A percentile compares a stretch with the other conserved stretches of the same genome.
phyloP scores from a whole-genome alignment of 2,113 vertebrate species.

The Passer montanus region DNA sequence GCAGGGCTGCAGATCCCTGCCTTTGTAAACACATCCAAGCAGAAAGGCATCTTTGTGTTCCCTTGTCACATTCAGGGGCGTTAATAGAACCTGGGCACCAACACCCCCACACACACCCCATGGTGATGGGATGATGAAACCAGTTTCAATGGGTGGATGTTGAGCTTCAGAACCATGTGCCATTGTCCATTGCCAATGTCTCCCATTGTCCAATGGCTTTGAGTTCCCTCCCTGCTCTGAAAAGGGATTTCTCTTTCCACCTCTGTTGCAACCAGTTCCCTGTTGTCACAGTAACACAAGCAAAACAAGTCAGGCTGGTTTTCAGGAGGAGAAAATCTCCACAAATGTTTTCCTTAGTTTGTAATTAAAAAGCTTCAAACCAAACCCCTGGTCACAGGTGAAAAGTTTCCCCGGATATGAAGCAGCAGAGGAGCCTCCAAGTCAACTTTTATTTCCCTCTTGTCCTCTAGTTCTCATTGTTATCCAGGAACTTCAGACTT shows the following conservation, averaged over 20 bases:
- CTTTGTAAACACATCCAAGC: background rate
- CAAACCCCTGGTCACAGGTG: background rate
- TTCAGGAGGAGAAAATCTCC: background rate
- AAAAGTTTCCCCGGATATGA: background rate
- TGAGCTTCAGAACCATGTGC: background rate
- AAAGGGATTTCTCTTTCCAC: background rate
- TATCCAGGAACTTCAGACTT: background rate
- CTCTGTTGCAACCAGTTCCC: background rate
- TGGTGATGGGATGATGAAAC: background rate
- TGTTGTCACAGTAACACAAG: background rate
- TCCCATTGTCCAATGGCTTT: background rate
- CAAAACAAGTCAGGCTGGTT: conserved; percentile 9
- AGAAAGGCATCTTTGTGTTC: background rate
- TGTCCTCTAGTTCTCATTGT: background rate
- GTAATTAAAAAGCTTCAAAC: background rate
- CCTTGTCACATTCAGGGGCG: background rate
- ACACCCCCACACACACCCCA: background rate
- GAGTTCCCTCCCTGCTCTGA: background rate
- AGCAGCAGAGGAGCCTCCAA: background rate
- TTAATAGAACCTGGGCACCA: background rate
- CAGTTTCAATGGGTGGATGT: background rate
- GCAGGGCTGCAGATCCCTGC: background rate
- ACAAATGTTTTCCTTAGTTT: background rate
- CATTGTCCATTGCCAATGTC: background rate
- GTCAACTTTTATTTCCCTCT: background rate